These are phyloP conservation scores for Donacobius atricapilla DNA, from an alignment of 2,113 vertebrate species.

Conservation along the genomic window DNA sequence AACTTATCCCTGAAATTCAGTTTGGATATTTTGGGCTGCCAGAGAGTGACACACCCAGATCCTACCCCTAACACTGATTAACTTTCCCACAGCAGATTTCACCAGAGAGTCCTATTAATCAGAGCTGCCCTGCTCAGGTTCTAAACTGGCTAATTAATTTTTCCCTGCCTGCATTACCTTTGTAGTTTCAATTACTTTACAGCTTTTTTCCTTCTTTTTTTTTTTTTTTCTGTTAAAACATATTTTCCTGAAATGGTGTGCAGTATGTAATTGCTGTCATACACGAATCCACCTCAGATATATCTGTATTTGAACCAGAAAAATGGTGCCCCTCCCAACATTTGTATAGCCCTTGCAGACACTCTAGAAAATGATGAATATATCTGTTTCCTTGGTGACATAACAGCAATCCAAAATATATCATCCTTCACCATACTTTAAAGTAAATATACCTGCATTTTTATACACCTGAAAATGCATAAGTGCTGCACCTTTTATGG, in stretches of 20 bases:
- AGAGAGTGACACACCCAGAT: neutral
- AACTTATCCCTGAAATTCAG: neutral
- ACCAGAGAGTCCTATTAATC: neutral
- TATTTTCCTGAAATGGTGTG: neutral
- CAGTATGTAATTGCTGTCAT: neutral
- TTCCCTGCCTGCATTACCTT: neutral
- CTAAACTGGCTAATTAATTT: constrained; percentile 29
- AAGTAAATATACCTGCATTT: neutral
- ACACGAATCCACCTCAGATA: neutral
- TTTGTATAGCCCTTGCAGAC: neutral
- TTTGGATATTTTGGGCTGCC: neutral
- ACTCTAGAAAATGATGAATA: neutral
- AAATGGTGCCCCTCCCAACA: accelerated
- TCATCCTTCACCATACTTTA: neutral
- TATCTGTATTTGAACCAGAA: neutral
- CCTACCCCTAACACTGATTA: neutral
- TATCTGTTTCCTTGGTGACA: neutral
- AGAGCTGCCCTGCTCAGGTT: neutral
- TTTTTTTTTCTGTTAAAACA: neutral
- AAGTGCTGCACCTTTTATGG: neutral
- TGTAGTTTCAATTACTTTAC: neutral
- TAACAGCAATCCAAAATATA: neutral
- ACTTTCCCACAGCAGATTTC: neutral
- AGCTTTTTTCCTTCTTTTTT: neutral
- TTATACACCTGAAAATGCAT: neutral